A percentile compares a stretch with the other conserved stretches of the same genome.
phyloP scores from a whole-genome alignment of 64 coral and sea anemone species.

The Montipora capricornis region DNA sequence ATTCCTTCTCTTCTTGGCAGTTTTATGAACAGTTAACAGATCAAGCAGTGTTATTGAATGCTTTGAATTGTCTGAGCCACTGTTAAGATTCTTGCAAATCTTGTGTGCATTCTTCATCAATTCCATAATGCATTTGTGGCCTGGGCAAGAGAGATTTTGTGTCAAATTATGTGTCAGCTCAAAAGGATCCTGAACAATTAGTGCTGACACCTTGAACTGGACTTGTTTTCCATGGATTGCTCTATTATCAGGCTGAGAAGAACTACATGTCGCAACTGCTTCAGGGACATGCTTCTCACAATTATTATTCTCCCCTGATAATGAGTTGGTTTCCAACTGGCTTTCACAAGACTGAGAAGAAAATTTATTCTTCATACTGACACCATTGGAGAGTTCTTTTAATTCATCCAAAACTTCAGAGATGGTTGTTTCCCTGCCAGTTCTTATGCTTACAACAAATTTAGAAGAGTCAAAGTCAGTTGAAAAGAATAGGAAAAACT shows the following conservation, averaged over 20 bases:
- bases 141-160: constrained; percentile 57
- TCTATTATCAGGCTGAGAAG: neutral
- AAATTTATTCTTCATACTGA: neutral
- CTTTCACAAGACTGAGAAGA: neutral
- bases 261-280: neutral
- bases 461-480: constrained; percentile 89
- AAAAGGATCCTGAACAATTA: constrained; percentile 97
- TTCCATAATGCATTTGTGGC: constrained; percentile 77
- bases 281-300: neutral
- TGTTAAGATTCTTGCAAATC: constrained; percentile 27
- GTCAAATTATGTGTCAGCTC: constrained; percentile 93
- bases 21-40: constrained; percentile 30
- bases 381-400: neutral
- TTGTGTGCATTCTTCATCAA: constrained; percentile 63
- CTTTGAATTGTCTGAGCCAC: neutral
- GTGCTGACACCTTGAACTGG: constrained; percentile 67
- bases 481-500: constrained; percentile 80
- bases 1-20: constrained; percentile 8
- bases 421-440: constrained; percentile 37
- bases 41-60: neutral
- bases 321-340: neutral
- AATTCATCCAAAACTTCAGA: constrained; percentile 51
- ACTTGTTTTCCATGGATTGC: neutral
- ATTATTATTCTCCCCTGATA: neutral
- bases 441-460: constrained; percentile 73